Percentiles rank a stretch among this genome's conserved stretches.
Conservation (phyloP, 2,888 invertebrate genomes). For the Xestia c-nigrum region DNA sequence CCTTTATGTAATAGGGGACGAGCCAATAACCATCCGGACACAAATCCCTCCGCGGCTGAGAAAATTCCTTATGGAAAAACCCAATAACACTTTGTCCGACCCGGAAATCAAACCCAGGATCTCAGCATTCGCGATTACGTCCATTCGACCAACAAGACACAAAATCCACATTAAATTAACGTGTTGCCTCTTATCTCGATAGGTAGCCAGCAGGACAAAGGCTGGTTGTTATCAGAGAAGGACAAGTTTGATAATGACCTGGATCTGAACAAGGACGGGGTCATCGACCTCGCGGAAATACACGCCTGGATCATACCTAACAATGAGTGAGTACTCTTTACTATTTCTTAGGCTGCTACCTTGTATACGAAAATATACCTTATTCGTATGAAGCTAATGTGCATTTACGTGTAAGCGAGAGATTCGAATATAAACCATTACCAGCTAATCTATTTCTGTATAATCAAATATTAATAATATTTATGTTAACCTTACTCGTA, state of each 20-base stretch:
- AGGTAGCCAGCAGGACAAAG: conserved; percentile 93
- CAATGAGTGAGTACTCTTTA: conserved; percentile 92
- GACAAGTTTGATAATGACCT: conserved; percentile 96
- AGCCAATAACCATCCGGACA: not conserved
- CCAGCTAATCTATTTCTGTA: no score
- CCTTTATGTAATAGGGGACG: not conserved
- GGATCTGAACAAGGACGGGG: conserved; percentile 96
- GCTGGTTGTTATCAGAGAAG: conserved; percentile 86
- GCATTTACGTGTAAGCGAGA: not conserved
- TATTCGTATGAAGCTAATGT: not conserved
- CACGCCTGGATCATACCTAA: conserved; percentile 97
- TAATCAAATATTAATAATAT: no score
- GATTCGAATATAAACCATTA: not conserved
- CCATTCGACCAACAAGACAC: not conserved
- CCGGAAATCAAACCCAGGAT: not conserved
- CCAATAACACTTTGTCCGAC: not conserved
- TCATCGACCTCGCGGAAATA: conserved; percentile 94
- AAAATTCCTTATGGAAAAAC: not conserved
- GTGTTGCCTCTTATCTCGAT: not conserved
- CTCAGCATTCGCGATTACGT: not conserved
- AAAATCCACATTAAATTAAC: not conserved
- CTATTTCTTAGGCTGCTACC: not conserved
- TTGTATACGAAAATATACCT: not conserved
- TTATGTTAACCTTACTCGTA: no score
- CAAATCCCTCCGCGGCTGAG: not conserved